Evolutionary conservation across 2,113 vertebrate species (phyloP), one percentile per base, ranked within the genome.

Genomic region (Nothobranchius furzeri): DNA sequence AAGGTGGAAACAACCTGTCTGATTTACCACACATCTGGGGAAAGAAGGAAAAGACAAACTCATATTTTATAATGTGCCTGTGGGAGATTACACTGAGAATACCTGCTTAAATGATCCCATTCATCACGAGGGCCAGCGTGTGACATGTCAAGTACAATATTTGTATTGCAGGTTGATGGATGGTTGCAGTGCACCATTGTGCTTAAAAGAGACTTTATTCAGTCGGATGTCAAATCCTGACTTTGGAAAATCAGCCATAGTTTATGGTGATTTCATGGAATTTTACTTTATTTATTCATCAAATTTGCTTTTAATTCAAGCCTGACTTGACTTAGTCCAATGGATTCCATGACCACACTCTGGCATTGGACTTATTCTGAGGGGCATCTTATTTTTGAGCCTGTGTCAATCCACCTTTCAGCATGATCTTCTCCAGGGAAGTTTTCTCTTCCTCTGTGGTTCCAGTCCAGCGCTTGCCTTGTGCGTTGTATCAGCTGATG

Each of bases 31-130:
- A 51, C 50, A 25, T 1, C 4, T 15, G 52, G 57, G 45, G 64
- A 36, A 2, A 48, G 1, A 12, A n/a, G 8, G 10, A 47, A 15
- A 62, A 37, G 60, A 62, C 60, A 30, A 62, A 63, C 54, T 7
- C n/a, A 66, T 63, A 51, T 56, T 72, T 59, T 51, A 56, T 42
- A 53, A 67, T 50, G 35, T 37, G 17, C 40, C 55, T 56, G 59
- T 12, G 6, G 9, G 70, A 65, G 59, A 68, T 25, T 47, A 15
- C 0, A 10, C 30, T 20, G 15, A 0, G 1, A 51, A 52, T 69
- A 78, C 63, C 65, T 70, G 64, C 45, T 47, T 53, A 68, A 69
- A 62, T 2, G 6, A 24, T 49, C 52, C 17, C 37, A 78, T 76
- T 76, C 49, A 81, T 76, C 67, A 73, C 2, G 17, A 36, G 30